Percentiles rank a stretch among this genome's conserved stretches.
Evolutionary conservation across 92 coral and sea anemone species (phyloP).

Genomic region (Parazoanthus swiftii): DNA sequence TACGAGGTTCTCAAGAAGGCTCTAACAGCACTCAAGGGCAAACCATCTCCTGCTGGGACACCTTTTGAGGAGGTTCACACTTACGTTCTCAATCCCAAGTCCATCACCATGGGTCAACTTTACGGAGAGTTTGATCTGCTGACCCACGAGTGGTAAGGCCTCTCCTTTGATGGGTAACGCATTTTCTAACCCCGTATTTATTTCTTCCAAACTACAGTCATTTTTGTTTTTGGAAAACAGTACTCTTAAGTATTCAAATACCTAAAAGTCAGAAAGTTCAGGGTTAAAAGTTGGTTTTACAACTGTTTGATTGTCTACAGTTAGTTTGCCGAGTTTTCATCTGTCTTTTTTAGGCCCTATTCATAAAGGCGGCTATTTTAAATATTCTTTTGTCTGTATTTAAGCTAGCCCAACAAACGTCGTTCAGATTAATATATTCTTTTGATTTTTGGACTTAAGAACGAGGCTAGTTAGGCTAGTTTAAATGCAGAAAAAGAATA

Average conservation of each 20-base stretch:
- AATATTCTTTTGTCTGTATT: no score
- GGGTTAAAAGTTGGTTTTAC: not conserved
- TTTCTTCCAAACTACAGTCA: not conserved
- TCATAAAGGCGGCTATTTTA: no score
- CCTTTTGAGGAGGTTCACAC: slow-evolving; percentile 96
- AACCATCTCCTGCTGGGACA: slow-evolving; percentile 90
- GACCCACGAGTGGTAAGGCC: slow-evolving; percentile 92
- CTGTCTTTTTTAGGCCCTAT: no score
- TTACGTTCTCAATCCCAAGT: slow-evolving; percentile 89
- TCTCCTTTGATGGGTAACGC: not conserved
- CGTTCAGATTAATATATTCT: no score
- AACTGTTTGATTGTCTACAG: not conserved
- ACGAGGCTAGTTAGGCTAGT: no score
- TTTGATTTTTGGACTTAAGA: no score
- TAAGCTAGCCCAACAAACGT: no score
- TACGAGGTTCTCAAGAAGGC: slow-evolving; percentile 94
- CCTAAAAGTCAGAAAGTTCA: not conserved
- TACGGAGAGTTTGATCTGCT: slow-evolving; percentile 98
- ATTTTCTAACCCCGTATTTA: not conserved
- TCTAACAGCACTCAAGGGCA: slow-evolving; percentile 88
- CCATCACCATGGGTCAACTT: slow-evolving; percentile 98
- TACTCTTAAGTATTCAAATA: no score
- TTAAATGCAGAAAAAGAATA: no score
- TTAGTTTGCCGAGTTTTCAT: no score
- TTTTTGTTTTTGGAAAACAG: not conserved